These are phyloP conservation scores for Apamea crenata DNA, from an alignment of 2,888 invertebrate genomes.

Conservation along the genomic window DNA sequence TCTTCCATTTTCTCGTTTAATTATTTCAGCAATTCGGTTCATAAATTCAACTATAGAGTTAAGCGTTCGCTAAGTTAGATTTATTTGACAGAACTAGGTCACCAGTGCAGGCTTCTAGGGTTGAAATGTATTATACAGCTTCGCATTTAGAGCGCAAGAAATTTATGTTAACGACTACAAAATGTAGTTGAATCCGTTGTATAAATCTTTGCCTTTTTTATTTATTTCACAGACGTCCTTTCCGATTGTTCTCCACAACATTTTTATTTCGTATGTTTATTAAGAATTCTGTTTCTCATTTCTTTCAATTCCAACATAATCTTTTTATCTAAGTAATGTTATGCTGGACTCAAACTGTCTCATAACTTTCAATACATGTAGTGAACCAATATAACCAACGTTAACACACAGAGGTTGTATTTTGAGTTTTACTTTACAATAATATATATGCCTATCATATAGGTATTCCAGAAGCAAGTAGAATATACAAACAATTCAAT, in stretches of 20 bases:
- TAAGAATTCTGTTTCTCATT: conserved; percentile 53
- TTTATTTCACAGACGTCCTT: conserved; percentile 55
- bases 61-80: conserved; percentile 75
- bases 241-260: conserved; percentile 52
- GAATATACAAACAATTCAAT: not conserved
- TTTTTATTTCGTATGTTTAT: conserved; percentile 60
- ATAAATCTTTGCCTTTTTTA: conserved; percentile 67
- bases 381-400: not conserved
- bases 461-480: not conserved
- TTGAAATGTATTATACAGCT: conserved; percentile 73
- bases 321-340: conserved; percentile 20
- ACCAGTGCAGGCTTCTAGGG: conserved; percentile 77
- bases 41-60: conserved; percentile 71
- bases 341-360: conserved; percentile 12
- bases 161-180: conserved; percentile 78
- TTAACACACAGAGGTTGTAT: not conserved
- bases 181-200: conserved; percentile 71
- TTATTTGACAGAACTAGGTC: conserved; percentile 80
- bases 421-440: not conserved
- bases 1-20: conserved; percentile 44
- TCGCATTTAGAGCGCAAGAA: conserved; percentile 76
- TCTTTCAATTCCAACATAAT: conserved; percentile 33
- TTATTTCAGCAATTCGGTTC: conserved; percentile 56
- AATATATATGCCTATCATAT: not conserved
- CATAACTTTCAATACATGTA: conserved; percentile 23